These are phyloP conservation scores for Danio tinwini DNA, from an alignment of 2,797 vertebrate species.

Conservation along the genomic window DNA sequence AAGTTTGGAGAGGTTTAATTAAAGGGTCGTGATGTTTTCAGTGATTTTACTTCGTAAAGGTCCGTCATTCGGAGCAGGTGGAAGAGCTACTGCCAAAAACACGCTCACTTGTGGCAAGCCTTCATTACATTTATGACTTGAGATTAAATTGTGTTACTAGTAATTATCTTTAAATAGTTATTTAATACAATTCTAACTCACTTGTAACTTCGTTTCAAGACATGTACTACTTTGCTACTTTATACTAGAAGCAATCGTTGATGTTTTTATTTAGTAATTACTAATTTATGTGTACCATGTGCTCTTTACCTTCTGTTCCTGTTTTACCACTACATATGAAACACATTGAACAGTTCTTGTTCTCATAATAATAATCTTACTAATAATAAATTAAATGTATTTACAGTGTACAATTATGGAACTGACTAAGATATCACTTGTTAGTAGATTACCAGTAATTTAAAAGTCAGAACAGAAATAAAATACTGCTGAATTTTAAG, in stretches of 20 bases:
- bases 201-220: neutral
- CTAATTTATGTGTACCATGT: neutral
- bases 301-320: neutral
- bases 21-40: neutral
- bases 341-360: neutral
- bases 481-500: too few relatives aligned
- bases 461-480: neutral
- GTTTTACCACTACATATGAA: neutral
- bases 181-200: neutral
- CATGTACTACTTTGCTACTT: neutral
- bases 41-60: constrained; percentile 21
- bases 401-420: neutral
- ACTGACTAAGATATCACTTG: neutral
- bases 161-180: neutral
- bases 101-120: constrained; percentile 31
- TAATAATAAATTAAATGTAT: neutral
- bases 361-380: neutral
- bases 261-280: neutral
- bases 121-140: neutral
- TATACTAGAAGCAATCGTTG: neutral
- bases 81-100: constrained; percentile 29
- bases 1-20: constrained; percentile 2
- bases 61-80: constrained; percentile 58
- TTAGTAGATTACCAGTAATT: neutral
- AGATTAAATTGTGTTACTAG: neutral